Percentiles rank a stretch among this genome's conserved stretches.
Evolutionary conservation across 2,797 vertebrate genomes (phyloP).

Genomic region (Bradypodion ventrale): DNA sequence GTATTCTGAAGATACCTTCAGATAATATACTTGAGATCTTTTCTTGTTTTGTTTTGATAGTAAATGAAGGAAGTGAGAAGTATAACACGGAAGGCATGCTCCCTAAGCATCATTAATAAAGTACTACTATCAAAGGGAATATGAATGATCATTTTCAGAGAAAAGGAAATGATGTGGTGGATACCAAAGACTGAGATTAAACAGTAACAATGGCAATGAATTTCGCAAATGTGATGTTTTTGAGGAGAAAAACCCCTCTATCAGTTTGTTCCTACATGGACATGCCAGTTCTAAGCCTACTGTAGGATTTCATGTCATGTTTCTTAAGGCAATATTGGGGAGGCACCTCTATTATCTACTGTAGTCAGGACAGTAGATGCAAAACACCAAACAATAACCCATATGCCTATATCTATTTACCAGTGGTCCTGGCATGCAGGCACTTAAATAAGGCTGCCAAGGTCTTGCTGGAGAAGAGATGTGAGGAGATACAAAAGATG

Average conservation of each 20-base stretch:
- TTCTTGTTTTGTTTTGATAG: slow-evolving; percentile 31
- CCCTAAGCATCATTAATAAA: slow-evolving; percentile 29
- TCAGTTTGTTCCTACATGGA: background rate
- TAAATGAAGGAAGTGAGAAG: slow-evolving; percentile 27
- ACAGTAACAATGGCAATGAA: background rate
- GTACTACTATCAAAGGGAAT: slow-evolving; percentile 27
- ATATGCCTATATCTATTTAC: background rate
- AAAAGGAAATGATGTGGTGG: slow-evolving; percentile 4
- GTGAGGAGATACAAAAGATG: too few species aligned
- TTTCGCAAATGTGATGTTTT: background rate
- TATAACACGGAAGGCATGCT: slow-evolving; percentile 28
- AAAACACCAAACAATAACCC: background rate
- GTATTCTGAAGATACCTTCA: slow-evolving; percentile 5
- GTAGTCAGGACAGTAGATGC: background rate
- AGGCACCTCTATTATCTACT: background rate
- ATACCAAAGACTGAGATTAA: background rate
- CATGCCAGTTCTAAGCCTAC: background rate
- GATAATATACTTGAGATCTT: slow-evolving; percentile 5
- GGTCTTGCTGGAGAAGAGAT: too few species aligned
- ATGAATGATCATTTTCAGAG: slow-evolving; percentile 10
- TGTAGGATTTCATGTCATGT: too few species aligned
- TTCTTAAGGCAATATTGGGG: background rate
- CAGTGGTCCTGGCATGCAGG: background rate
- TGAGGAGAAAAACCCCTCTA: background rate
- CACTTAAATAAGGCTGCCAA: background rate